These are phyloP conservation scores for Acomys russatus DNA, from an alignment of 2,797 vertebrate species.

Conservation along the genomic window DNA sequence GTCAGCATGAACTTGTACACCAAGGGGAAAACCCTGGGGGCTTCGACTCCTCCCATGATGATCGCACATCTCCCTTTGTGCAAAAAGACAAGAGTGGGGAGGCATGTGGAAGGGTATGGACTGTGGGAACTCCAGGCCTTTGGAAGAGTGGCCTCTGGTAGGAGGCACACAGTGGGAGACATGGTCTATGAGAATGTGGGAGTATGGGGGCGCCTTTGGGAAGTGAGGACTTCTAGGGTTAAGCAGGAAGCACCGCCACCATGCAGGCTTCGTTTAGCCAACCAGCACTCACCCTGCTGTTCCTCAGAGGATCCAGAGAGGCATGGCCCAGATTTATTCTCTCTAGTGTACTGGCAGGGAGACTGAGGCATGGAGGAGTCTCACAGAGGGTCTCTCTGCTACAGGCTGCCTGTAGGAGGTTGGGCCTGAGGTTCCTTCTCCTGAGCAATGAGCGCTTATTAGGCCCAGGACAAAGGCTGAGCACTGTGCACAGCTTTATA, in stretches of 20 bases:
- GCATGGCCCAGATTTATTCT: too few relatives aligned
- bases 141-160: not conserved
- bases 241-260: not conserved
- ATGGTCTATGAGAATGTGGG: not conserved
- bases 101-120: not conserved
- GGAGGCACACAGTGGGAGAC: not conserved
- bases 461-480: not conserved
- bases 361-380: not conserved
- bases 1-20: not conserved
- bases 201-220: not conserved
- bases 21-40: too few relatives aligned
- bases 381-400: not conserved
- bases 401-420: not conserved
- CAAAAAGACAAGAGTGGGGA: not conserved
- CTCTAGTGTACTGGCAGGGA: not conserved
- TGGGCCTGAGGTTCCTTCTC: not conserved
- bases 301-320: not conserved
- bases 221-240: not conserved
- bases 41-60: not conserved
- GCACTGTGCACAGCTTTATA: not conserved
- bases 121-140: not conserved
- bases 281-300: not conserved
- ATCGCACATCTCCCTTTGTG: not conserved
- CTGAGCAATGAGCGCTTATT: not conserved
- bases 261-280: not conserved